Base-by-base conservation (phyloP, 2,888 invertebrate genomes). In the Cotesia congregata region DNA sequence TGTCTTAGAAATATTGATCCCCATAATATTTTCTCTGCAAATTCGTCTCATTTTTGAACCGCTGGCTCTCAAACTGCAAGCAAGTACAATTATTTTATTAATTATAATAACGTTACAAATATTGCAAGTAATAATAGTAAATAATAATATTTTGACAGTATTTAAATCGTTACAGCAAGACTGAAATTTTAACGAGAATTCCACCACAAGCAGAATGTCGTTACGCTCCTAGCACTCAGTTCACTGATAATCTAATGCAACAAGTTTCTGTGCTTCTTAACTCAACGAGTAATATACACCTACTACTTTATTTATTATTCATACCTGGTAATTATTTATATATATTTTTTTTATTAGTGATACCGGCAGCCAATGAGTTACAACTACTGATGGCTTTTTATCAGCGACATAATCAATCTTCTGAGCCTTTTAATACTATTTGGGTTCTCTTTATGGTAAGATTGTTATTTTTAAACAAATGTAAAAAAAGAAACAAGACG, bases 31-130 rank as follows among this genome's bases (percentile, higher is more conserved):
- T 69, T 78, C 77, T 6, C 15, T 82, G 9, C 83, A 83, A 67
- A 80, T 83, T 65, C 83, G 82, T 69, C 71, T 83, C 1, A 79
- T 83, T 12, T 83, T 82, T n/a, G 77, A 82, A 7, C 82, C 83
- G 0, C 62, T 76, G 4, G 80, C 79, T 17, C 77, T 81, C 59
- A 72, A 75, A 50, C 70, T 77, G 1, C 78, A 79, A 74, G 82
- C 62, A 60, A 30, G 30, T 30, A 3, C 3, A 30, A 30, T 30
- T 30, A 30, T 30, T 30, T 30, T 30, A 30, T 30, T 30, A 30
- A 30, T 30, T 30, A 30, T 30, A 30, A 30, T 4, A 2, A 30
- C 30, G 30, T 30, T 30, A 30, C 3, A 30, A 9, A 38, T 15
- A 5, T 12, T 68, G 2, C 4, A 50, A 50, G 50, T 12, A 6